Conservation (phyloP, 2,888 invertebrate species). For the Chloromyia formosa region DNA sequence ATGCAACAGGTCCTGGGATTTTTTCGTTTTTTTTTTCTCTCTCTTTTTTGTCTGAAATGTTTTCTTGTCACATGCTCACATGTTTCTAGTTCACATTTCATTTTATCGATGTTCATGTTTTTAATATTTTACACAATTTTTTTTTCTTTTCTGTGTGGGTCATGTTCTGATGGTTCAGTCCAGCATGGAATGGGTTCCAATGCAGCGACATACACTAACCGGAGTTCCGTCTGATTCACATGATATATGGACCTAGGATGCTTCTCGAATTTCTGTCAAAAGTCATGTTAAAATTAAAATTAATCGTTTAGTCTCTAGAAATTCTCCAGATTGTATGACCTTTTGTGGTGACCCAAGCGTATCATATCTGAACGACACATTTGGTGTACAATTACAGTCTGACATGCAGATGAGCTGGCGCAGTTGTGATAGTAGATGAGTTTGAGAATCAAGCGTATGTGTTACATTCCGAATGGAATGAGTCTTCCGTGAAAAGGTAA, state of each 20-base stretch:
- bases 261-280: constrained; percentile 50
- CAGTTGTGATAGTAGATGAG: no score
- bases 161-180: background rate
- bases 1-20: constrained; percentile 15
- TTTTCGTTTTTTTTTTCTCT: background rate
- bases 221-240: constrained; percentile 22
- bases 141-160: background rate
- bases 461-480: no score
- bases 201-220: background rate
- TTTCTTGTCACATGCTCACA: background rate
- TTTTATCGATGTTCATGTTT: constrained; percentile 32
- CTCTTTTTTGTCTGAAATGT: no score
- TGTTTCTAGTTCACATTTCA: constrained; percentile 14
- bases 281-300: constrained; percentile 49
- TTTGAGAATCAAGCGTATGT: no score
- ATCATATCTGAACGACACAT: constrained; percentile 29
- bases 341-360: constrained; percentile 31
- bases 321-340: constrained; percentile 41
- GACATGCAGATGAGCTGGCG: constrained; percentile 32
- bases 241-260: constrained; percentile 47
- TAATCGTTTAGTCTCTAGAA: constrained; percentile 45
- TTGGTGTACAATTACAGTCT: constrained; percentile 35
- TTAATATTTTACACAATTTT: constrained; percentile 7
- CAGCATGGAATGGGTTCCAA: background rate
- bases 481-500: no score